A percentile compares a stretch with the other conserved stretches of the same genome.
Conservation (phyloP, 2,797 vertebrate genomes). For the Phoeniculus purpureus region DNA sequence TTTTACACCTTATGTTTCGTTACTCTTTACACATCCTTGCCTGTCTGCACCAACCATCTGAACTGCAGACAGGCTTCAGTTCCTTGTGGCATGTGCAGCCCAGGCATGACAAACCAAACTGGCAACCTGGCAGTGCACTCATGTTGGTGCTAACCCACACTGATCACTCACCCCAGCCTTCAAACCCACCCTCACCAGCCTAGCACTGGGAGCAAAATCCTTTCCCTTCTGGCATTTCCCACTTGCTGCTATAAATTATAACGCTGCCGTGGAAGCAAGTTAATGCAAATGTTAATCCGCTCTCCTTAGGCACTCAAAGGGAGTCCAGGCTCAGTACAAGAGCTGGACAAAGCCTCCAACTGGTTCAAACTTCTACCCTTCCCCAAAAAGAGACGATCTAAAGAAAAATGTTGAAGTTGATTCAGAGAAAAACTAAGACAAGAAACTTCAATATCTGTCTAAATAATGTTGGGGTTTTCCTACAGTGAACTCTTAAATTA, state of each 20-base stretch:
- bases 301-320: not conserved
- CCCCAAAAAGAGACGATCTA: not conserved
- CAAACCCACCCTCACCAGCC: not conserved
- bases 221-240: not conserved
- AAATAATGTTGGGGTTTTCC: not conserved
- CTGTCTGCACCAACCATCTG: not conserved
- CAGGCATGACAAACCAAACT: not conserved
- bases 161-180: not conserved
- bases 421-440: not conserved
- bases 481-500: not conserved
- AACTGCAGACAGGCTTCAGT: not conserved
- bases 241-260: not conserved
- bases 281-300: not conserved
- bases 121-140: not conserved
- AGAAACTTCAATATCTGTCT: not conserved
- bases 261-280: not conserved
- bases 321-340: not conserved
- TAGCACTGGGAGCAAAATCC: not conserved
- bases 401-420: not conserved
- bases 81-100: accelerated
- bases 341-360: not conserved
- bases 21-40: not conserved
- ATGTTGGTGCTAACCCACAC: not conserved
- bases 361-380: not conserved
- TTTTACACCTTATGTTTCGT: not conserved